Evolutionary conservation across 2,888 invertebrate species (phyloP), one percentile per base, ranked within the genome.

Genomic region (Doris montereyensis): DNA sequence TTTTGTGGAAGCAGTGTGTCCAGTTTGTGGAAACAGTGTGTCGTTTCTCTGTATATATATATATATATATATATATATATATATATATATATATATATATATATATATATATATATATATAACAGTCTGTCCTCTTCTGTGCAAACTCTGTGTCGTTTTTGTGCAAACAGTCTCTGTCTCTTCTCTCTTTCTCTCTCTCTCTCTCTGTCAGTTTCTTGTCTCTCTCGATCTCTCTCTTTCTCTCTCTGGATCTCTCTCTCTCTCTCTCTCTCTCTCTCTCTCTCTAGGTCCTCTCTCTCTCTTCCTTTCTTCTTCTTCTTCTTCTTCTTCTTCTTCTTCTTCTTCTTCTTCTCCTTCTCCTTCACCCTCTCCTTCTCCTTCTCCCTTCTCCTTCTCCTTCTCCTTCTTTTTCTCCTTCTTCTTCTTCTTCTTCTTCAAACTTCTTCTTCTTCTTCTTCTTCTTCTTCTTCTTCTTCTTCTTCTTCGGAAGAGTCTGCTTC

Each of bases 401-500:
- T 24, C n/a, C 24, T 24, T 62, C 24, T 24, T 62, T n/a, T 28
- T 67, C 28, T 68, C 30, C 30, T 68, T 30, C 30, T 68, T 30
- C 30, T 68, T 30, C 30, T 68, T 30, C 30, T 68, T 30, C 30
- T 68, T 30, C 30, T 68, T 30, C 30, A 28, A 5, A 28, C 30
- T 26, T 68, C 30, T 30, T 68, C 30, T 30, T 68, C 13, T 30
- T 2, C 30, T 13, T 67, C 67, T 13, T 67, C 67, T 8, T 26
- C 13, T 67, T 67, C 67, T 67, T 67, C 67, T 67, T 67, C 68
- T 1, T 26, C 30, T 28, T 68, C 68, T 68, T 68, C 30, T 28
- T 41, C 52, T 41, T 41, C 52, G 5, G 5, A 5, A 10, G 5
- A 5, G 5, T 41, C 52, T 41, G 5, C 52, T 41, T 41, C 52